Evolutionary conservation across 1,140 invertebrate genomes (phyloP), one percentile per base, ranked within the genome.

Genomic region (Cataglyphis hispanica): DNA sequence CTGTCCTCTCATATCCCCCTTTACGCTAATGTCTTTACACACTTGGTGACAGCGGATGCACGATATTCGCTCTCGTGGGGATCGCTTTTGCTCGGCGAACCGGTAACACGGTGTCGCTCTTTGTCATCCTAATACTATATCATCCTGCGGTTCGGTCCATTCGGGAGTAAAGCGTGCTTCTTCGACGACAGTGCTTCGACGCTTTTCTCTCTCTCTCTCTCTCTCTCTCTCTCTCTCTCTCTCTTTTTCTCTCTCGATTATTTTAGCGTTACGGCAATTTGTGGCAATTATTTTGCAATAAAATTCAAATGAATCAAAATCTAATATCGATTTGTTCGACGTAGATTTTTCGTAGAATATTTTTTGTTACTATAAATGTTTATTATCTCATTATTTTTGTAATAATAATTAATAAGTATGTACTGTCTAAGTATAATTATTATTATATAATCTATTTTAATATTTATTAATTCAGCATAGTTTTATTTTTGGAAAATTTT

Each of bases 1-100:
- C 46, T 72, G 84, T 83, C 78, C 67, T 72, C 56, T 72, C 40
- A 31, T 34, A 58, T 72, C 25, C n/a, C 63, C 61, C 63, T 86
- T 91, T 91, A 86, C 81, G 90, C 90, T 91, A 91, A 90, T 90
- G 61, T 90, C 80, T 90, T 90, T 87, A 91, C 86, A 91, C 78
- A 91, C 78, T 86, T 92, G 91, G 91, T 92, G 87, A 91, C 85
- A 91, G 89, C 89, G 91, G 88, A 91, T 89, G 90, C 88, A 91
- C 86, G 91, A 91, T 80, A 80, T 90, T 90, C 88, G 91, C 88
- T 91, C 88, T 91, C 88, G 87, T 90, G 87, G 90, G 90, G 84
- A 87, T 91, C 88, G 90, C 90, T 91, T 83, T 91, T 91, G 86
- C 88, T 91, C 88, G 89, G 86, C 58, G 77, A 89, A 87, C 90